Evolutionary conservation across 2,797 vertebrate genomes (phyloP), one percentile per base, ranked within the genome.

Genomic region (Coluber constrictor): DNA sequence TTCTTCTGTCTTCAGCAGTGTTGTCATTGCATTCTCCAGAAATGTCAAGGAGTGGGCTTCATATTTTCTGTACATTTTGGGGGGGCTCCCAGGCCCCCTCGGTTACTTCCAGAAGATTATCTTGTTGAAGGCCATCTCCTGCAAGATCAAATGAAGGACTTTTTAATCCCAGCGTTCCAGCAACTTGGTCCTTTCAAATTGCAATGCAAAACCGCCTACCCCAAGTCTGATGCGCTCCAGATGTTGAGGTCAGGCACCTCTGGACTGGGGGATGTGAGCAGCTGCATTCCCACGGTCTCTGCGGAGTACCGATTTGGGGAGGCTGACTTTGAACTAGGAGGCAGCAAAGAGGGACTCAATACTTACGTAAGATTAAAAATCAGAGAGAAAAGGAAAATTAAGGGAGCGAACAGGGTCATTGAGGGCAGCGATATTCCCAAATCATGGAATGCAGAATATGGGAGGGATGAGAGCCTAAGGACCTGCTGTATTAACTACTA

Each of bases 11-110:
- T 1, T 47, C 51, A 93, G 70, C 37, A 5, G 20, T 9, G 27
- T 43, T 29, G 93, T 55, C 90, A 95, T 88, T 27, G 94, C 79
- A 95, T 94, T 92, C 1, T 6, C 88, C 74, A 86, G 4, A 87
- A 60, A 86, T 25, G 9, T 5, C 0, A 1, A 37, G 51, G n/a
- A n/a, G 25, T 88, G 18, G 2, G 12, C 0, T 0, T 90, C 90
- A 56, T 89, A 0, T 0, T 7, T 37, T 88, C 90, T 70, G 94
- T 23, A 54, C 0, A 0, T 55, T 87, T n/a, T 0, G 27, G 51
- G 43, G 13, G 60, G 10, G 8, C 15, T 55, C 54, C 16, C 55
- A 87, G 55, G 9, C n/a, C 74, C 74, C 74, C 18, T 79, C 11
- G 18, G 37, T 43, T 43, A 79, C 37, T 43, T 79, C 74, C 74